These are phyloP conservation scores for Hypena proboscidalis DNA, from an alignment of 2,888 invertebrate species.

Conservation along the genomic window DNA sequence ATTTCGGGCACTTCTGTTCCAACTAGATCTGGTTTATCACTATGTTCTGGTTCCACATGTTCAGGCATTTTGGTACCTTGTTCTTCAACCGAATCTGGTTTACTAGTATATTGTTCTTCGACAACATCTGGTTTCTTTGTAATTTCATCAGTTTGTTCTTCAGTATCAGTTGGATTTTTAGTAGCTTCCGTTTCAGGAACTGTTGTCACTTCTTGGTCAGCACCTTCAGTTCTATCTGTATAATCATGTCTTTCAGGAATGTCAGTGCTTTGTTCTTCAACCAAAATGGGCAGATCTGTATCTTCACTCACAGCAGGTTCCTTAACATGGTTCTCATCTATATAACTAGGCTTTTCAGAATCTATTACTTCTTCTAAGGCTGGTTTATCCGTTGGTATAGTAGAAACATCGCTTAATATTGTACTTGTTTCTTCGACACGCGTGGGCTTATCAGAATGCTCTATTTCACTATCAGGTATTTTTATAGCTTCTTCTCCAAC, in stretches of 20 bases:
- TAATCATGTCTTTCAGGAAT: background rate
- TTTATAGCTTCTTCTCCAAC: conserved; percentile 8
- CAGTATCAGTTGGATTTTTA: no score
- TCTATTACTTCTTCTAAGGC: background rate
- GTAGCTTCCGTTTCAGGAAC: no score
- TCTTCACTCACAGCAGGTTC: background rate
- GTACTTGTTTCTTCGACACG: no score
- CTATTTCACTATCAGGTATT: conserved; percentile 1
- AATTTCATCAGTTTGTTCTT: conserved; percentile 1
- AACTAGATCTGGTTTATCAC: conserved; percentile 2
- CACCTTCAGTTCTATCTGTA: conserved; percentile 6
- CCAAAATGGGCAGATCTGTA: conserved; percentile 6
- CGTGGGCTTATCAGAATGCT: background rate
- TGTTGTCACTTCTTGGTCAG: conserved; percentile 9
- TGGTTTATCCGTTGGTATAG: background rate
- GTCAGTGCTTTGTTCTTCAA: conserved; percentile 13
- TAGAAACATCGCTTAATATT: no score
- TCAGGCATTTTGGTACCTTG: conserved; percentile 5
- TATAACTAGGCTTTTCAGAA: no score
- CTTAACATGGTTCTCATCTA: no score
- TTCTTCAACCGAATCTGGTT: background rate
- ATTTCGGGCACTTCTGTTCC: conserved; percentile 1
- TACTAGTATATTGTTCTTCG: conserved; percentile 11
- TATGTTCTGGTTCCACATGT: conserved; percentile 5
- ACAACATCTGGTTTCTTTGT: conserved; percentile 5